phyloP scores from a whole-genome alignment of 2,888 invertebrate species.

The Scaptomyza polygonia region DNA sequence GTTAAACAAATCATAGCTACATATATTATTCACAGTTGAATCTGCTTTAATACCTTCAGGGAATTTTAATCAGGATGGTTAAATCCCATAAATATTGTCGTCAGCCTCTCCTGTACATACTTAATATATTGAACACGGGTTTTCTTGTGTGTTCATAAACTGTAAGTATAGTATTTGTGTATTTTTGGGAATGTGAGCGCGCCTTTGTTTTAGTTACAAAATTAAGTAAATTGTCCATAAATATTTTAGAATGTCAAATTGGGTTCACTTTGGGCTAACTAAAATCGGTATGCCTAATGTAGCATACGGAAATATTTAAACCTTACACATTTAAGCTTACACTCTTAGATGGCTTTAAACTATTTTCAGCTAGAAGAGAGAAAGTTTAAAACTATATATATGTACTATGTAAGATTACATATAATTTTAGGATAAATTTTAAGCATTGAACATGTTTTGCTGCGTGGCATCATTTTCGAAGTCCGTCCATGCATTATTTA shows the following conservation, averaged over 20 bases:
- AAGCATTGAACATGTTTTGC: constrained; percentile 88
- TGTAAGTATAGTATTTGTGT: constrained; percentile 26
- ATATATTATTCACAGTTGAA: constrained; percentile 8
- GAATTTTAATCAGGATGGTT: neutral
- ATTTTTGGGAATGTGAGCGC: constrained; percentile 57
- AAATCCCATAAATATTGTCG: constrained; percentile 4
- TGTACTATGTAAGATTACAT: constrained; percentile 32
- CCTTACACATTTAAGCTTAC: constrained; percentile 64
- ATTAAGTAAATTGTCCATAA: constrained; percentile 82
- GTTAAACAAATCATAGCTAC: constrained; percentile 24
- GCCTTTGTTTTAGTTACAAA: constrained; percentile 50
- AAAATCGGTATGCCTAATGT: constrained; percentile 38
- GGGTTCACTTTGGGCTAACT: constrained; percentile 56
- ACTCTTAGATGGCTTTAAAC: constrained; percentile 56
- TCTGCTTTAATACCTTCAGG: constrained; percentile 7
- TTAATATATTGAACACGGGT: constrained; percentile 26
- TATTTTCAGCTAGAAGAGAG: constrained; percentile 61
- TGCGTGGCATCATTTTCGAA: constrained; percentile 93
- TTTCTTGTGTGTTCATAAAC: constrained; percentile 16
- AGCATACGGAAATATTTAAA: constrained; percentile 55
- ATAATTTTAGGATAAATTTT: constrained; percentile 53
- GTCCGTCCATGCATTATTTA: constrained; percentile 99
- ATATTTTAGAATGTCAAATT: constrained; percentile 62
- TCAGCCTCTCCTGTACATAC: constrained; percentile 13
- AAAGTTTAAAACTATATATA: constrained; percentile 42